Evolutionary conservation across 2,888 invertebrate genomes (phyloP).

Genomic region (Gasteruption jaculator): DNA sequence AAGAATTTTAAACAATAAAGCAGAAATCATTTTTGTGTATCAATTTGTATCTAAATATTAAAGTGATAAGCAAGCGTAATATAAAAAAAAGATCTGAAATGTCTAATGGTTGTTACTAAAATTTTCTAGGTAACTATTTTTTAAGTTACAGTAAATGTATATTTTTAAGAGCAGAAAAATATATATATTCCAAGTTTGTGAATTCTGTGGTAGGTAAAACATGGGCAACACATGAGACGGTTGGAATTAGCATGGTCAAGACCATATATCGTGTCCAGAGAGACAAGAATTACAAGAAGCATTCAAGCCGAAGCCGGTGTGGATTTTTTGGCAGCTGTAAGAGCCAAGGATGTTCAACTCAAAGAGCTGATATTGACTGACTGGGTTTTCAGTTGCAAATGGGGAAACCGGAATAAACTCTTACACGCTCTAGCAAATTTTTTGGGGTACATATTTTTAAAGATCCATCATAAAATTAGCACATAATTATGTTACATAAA

Average conservation of each 20-base stretch:
- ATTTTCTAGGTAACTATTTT: no score
- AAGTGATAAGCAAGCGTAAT: no score
- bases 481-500: not conserved
- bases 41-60: no score
- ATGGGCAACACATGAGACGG: conserved; percentile 50
- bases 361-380: conserved; percentile 50
- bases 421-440: conserved; percentile 42
- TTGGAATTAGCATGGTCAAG: conserved; percentile 54
- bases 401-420: conserved; percentile 43
- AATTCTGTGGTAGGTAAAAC: conserved; percentile 41
- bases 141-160: no score
- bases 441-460: conserved; percentile 33
- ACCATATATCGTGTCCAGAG: conserved; percentile 43
- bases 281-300: conserved; percentile 42
- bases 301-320: conserved; percentile 49
- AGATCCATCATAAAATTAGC: not conserved
- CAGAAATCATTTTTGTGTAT: no score
- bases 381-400: conserved; percentile 53
- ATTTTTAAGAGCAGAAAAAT: no score
- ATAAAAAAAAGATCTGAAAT: no score
- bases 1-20: no score
- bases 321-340: conserved; percentile 46
- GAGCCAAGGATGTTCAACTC: conserved; percentile 50
- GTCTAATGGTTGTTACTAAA: no score
- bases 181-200: no score